Conservation (phyloP, 2,888 invertebrate species). For the Trachelus troglodyta region DNA sequence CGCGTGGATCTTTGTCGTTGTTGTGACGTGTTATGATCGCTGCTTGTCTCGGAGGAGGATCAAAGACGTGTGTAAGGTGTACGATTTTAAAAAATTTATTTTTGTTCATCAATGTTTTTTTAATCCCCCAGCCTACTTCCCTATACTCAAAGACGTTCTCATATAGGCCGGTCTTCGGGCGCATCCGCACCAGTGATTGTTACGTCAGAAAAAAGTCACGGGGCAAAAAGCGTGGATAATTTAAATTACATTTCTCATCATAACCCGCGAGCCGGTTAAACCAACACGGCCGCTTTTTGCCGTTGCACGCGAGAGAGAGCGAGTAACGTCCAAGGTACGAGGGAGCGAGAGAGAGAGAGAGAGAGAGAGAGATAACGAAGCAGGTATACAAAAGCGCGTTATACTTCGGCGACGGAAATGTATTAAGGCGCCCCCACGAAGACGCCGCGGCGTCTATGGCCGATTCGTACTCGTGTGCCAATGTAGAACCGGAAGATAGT, state of each 20-base stretch:
- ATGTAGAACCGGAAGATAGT: no score
- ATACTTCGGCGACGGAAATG: neutral
- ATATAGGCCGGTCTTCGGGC: slow-evolving; percentile 10
- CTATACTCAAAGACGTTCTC: neutral
- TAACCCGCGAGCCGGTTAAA: slow-evolving; percentile 54
- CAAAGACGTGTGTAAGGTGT: neutral
- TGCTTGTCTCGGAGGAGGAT: no score
- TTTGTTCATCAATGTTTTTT: neutral
- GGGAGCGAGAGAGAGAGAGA: no score
- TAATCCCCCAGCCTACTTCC: neutral
- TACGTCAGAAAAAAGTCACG: slow-evolving; percentile 42
- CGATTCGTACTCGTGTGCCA: no score
- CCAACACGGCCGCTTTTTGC: slow-evolving; percentile 45
- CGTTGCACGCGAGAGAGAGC: slow-evolving; percentile 6
- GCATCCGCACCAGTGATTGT: slow-evolving; percentile 39
- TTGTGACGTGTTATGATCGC: no score
- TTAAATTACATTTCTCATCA: slow-evolving; percentile 61
- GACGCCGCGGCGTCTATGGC: no score
- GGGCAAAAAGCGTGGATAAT: slow-evolving; percentile 60
- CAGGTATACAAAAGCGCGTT: neutral
- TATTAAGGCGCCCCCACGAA: no score
- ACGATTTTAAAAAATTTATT: neutral
- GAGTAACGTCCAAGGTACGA: no score
- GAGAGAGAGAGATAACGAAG: neutral
- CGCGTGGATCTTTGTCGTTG: no score